Evolutionary conservation across 2,888 invertebrate genomes (phyloP).

Genomic region (Ophioninae sp.): DNA sequence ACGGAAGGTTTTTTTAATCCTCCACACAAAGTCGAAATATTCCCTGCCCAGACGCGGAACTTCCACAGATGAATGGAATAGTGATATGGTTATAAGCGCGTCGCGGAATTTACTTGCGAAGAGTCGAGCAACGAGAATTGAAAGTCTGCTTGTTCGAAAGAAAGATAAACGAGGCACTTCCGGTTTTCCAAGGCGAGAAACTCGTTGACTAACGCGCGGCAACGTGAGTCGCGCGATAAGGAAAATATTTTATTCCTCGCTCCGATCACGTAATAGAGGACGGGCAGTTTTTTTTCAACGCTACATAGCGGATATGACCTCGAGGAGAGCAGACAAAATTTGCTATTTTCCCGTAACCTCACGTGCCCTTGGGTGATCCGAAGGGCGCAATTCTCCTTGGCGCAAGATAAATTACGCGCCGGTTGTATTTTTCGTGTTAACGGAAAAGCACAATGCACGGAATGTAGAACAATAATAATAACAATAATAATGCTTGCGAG

Average conservation of each 20-base stretch:
- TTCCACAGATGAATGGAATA: neutral
- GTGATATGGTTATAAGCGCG: neutral
- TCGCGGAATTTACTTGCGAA: constrained; percentile 15
- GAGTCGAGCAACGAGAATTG: constrained; percentile 11
- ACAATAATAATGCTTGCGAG: too few relatives aligned
- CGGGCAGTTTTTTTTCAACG: neutral
- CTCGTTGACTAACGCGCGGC: constrained; percentile 12
- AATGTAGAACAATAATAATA: neutral
- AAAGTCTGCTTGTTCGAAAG: neutral
- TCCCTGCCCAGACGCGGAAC: neutral
- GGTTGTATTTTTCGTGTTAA: neutral
- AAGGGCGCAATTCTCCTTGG: constrained; percentile 15
- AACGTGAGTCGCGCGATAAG: constrained; percentile 16
- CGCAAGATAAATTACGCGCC: neutral
- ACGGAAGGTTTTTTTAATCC: neutral
- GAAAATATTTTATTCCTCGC: neutral
- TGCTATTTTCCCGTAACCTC: neutral
- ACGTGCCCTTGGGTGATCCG: constrained; percentile 8
- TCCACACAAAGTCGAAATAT: neutral
- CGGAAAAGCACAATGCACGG: neutral
- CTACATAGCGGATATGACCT: neutral
- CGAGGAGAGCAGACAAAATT: constrained; percentile 19
- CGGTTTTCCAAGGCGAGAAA: constrained; percentile 12
- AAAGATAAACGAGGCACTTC: constrained; percentile 29
- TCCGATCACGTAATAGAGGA: constrained; percentile 5